Evolutionary conservation across 2,113 vertebrate species (phyloP).

Genomic region (Bombycilla garrulus): DNA sequence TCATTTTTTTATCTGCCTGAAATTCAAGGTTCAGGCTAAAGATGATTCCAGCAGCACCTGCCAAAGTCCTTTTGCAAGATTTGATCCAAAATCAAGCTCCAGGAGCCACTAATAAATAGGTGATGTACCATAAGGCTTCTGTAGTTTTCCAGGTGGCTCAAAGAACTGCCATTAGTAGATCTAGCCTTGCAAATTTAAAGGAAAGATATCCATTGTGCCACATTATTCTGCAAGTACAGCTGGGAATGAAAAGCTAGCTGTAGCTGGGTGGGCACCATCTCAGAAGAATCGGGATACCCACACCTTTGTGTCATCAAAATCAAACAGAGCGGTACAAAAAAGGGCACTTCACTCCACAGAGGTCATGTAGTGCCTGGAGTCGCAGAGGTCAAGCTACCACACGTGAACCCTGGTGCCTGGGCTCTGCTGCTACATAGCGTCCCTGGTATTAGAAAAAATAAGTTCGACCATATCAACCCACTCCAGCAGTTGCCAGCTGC

Average conservation of each 20-base stretch:
- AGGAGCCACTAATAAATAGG: neutral
- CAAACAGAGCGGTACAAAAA: neutral
- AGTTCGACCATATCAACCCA: neutral
- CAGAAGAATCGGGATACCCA: neutral
- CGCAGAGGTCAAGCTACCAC: neutral
- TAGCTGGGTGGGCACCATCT: neutral
- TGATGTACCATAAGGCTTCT: neutral
- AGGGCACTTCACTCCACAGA: neutral
- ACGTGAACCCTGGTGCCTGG: neutral
- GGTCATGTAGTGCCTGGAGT: neutral
- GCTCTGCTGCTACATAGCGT: neutral
- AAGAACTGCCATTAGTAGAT: neutral
- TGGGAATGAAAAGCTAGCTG: neutral
- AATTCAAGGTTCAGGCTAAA: neutral
- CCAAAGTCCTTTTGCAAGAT: neutral
- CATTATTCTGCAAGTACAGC: neutral
- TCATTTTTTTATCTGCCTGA: slow-evolving; percentile 14
- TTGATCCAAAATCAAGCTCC: neutral
- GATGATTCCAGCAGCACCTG: neutral
- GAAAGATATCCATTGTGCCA: neutral
- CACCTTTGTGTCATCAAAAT: neutral
- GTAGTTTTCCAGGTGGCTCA: neutral
- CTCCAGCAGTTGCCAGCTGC: slow-evolving; percentile 8
- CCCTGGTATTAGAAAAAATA: neutral
- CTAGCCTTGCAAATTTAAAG: neutral